Conservation (phyloP, 2,797 vertebrate genomes). For the Ispidina lecontei region DNA sequence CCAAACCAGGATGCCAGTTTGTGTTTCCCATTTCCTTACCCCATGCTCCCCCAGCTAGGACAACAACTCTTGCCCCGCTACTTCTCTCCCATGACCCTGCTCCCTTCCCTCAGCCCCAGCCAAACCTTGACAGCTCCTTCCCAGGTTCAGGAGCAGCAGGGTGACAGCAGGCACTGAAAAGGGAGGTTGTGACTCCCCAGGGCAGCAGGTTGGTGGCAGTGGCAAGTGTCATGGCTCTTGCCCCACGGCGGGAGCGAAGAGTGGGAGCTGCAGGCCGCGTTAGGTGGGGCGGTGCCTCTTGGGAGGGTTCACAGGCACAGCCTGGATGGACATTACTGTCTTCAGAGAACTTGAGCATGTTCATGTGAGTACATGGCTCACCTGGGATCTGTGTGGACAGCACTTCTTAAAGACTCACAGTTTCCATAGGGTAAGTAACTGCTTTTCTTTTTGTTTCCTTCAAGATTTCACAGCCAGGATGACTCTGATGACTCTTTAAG, state of each 20-base stretch:
- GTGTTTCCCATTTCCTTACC: background rate
- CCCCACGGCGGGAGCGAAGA: fast-evolving
- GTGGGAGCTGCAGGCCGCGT: fast-evolving
- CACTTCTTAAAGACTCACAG: conserved; percentile 33
- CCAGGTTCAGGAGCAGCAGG: background rate
- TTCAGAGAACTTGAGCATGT: conserved; percentile 37
- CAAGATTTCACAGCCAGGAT: background rate
- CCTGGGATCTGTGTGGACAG: conserved; percentile 38
- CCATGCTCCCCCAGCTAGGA: background rate
- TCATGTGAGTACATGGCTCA: conserved; percentile 36
- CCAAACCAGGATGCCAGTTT: background rate
- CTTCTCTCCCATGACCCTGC: background rate
- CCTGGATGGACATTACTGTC: conserved; percentile 30
- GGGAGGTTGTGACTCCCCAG: background rate
- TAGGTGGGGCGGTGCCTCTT: background rate
- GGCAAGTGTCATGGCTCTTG: fast-evolving
- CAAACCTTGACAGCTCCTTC: background rate
- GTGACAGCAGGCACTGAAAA: background rate
- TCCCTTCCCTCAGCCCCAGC: background rate
- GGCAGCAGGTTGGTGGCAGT: background rate
- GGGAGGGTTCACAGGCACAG: conserved; percentile 17
- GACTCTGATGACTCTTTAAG: background rate
- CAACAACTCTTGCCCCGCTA: fast-evolving
- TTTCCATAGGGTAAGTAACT: conserved; percentile 47
- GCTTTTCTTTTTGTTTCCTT: conserved; percentile 22